Conservation (phyloP, 2,113 vertebrate genomes). For the Blennius ocellaris region DNA sequence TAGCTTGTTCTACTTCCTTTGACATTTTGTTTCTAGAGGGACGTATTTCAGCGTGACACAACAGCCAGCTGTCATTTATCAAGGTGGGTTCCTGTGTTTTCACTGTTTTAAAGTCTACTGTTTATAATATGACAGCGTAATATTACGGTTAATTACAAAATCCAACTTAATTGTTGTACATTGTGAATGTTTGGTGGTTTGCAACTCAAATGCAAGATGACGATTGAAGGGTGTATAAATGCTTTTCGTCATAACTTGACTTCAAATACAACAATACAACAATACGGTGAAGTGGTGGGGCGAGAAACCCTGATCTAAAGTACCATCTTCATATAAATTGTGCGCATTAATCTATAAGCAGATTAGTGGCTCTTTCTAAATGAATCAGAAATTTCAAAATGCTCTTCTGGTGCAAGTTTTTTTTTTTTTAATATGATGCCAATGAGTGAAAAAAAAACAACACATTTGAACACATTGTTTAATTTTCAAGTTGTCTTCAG, state of each 20-base stretch:
- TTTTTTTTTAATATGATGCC: too few species aligned
- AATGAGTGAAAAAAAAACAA: too few species aligned
- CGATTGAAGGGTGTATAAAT: too few species aligned
- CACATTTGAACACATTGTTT: too few species aligned
- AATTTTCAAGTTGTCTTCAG: too few species aligned
- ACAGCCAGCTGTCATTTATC: background rate
- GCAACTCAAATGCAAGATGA: too few species aligned
- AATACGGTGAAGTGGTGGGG: too few species aligned
- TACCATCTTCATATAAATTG: background rate
- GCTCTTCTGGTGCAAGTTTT: background rate
- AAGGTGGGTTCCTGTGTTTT: slow-evolving; percentile 55
- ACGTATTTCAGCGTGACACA: slow-evolving; percentile 63
- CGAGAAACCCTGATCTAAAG: too few species aligned
- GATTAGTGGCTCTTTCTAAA: background rate
- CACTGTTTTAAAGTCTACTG: background rate
- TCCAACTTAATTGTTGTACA: too few species aligned
- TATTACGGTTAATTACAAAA: background rate
- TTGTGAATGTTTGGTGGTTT: too few species aligned
- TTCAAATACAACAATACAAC: too few species aligned
- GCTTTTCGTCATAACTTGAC: too few species aligned
- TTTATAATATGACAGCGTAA: background rate
- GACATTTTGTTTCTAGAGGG: slow-evolving; percentile 59
- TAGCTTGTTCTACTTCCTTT: background rate
- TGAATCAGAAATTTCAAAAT: background rate
- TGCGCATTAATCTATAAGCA: background rate